Conservation (phyloP, 2,113 vertebrate genomes). For the Lanius collurio region DNA sequence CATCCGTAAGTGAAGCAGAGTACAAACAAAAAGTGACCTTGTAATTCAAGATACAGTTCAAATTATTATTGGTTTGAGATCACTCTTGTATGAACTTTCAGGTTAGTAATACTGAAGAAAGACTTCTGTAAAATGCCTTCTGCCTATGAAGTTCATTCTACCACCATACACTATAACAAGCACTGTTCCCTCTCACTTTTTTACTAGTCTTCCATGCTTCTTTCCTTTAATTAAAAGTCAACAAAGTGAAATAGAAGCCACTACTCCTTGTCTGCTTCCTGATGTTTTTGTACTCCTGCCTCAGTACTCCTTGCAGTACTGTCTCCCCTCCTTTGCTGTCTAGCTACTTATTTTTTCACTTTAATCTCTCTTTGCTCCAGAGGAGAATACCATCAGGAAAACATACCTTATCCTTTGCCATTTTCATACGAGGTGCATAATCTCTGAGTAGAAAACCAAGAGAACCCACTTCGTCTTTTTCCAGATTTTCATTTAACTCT, state of each 20-base stretch:
- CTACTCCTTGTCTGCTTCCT: not conserved
- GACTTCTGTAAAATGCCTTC: not conserved
- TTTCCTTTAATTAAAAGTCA: not conserved
- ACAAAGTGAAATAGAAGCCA: not conserved
- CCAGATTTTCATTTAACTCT: slow-evolving; percentile 83
- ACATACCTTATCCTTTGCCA: slow-evolving; percentile 78
- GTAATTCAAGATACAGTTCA: not conserved
- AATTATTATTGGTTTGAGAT: not conserved
- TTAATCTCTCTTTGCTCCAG: not conserved
- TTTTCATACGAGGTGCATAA: slow-evolving; percentile 68
- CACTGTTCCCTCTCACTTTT: not conserved
- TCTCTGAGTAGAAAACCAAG: slow-evolving; percentile 81
- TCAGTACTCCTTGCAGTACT: not conserved
- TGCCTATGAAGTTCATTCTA: not conserved
- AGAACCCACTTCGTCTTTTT: slow-evolving; percentile 76
- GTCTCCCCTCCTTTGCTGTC: not conserved
- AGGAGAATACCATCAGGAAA: not conserved
- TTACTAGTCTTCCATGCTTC: not conserved
- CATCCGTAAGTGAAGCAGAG: not conserved
- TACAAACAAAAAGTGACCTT: not conserved
- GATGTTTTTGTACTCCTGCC: not conserved
- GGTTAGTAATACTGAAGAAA: not conserved
- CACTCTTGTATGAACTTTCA: not conserved
- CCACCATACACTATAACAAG: not conserved
- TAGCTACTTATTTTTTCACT: not conserved